A percentile compares a stretch with the other conserved stretches of the same genome.
phyloP scores from a whole-genome alignment of 2,888 invertebrate species.

The Cosmorhoe ocellata region DNA sequence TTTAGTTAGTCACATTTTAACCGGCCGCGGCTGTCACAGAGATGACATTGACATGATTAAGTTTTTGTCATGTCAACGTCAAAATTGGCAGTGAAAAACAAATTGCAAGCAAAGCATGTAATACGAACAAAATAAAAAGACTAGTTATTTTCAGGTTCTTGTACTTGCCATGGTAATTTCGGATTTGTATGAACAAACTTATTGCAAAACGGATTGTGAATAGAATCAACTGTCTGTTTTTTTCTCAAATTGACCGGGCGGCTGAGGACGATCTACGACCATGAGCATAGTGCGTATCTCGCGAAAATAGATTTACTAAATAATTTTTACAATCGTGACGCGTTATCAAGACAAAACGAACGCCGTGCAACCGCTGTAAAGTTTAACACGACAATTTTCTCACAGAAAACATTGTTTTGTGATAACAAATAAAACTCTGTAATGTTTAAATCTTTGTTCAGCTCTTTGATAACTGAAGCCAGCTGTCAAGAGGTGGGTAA shows the following conservation, averaged over 20 bases:
- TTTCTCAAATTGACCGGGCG: conserved; percentile 47
- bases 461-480: conserved; percentile 84
- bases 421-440: conserved; percentile 67
- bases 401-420: conserved; percentile 52
- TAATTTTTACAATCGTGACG: conserved; percentile 70
- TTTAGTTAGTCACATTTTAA: too few species aligned
- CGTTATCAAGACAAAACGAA: conserved; percentile 68
- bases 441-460: conserved; percentile 85
- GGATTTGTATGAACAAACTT: too few species aligned
- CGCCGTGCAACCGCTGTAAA: conserved; percentile 52
- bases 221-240: too few species aligned
- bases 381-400: conserved; percentile 55
- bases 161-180: too few species aligned
- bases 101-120: too few species aligned
- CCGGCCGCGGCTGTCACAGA: too few species aligned
- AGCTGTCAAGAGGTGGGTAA: conserved; percentile 91
- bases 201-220: too few species aligned
- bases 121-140: too few species aligned
- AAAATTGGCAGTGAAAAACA: too few species aligned
- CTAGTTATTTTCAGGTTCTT: too few species aligned
- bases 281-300: conserved; percentile 72
- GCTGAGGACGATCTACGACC: conserved; percentile 50
- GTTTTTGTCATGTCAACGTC: too few species aligned
- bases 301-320: conserved; percentile 75
- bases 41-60: too few species aligned